These are phyloP conservation scores for Spisula subtruncata DNA, from an alignment of 2,888 invertebrate species.

Conservation along the genomic window DNA sequence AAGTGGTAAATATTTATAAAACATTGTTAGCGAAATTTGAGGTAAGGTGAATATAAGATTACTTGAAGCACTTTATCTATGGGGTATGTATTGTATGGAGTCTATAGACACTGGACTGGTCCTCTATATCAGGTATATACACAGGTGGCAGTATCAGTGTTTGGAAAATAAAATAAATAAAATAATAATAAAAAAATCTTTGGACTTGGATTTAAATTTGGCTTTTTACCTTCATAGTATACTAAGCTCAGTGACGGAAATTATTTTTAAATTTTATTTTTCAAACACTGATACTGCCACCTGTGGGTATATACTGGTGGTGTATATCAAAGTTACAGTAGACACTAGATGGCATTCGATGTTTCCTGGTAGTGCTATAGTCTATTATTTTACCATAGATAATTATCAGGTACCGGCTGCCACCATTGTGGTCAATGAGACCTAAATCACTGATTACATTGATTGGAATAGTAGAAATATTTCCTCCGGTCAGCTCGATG, in stretches of 20 bases:
- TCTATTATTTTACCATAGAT: neutral
- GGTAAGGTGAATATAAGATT: neutral
- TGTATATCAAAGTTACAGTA: neutral
- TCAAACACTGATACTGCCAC: too few relatives aligned
- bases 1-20: constrained; percentile 11
- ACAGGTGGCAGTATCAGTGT: too few relatives aligned
- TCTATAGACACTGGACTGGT: neutral
- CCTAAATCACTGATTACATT: neutral
- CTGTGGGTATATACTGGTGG: too few relatives aligned
- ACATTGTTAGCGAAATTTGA: neutral
- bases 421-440: constrained; percentile 32
- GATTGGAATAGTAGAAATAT: constrained; percentile 46
- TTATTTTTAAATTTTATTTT: too few relatives aligned
- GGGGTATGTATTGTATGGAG: neutral
- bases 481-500: neutral
- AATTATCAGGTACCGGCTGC: constrained; percentile 31
- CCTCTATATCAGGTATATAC: too few relatives aligned
- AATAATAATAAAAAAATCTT: too few relatives aligned
- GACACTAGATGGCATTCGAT: neutral
- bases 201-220: too few relatives aligned
- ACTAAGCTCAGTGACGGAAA: too few relatives aligned
- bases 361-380: neutral
- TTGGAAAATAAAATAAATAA: too few relatives aligned
- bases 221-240: too few relatives aligned
- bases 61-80: neutral